These are phyloP conservation scores for Zosterops borbonicus DNA, from an alignment of 2,113 vertebrate genomes.

Conservation along the genomic window DNA sequence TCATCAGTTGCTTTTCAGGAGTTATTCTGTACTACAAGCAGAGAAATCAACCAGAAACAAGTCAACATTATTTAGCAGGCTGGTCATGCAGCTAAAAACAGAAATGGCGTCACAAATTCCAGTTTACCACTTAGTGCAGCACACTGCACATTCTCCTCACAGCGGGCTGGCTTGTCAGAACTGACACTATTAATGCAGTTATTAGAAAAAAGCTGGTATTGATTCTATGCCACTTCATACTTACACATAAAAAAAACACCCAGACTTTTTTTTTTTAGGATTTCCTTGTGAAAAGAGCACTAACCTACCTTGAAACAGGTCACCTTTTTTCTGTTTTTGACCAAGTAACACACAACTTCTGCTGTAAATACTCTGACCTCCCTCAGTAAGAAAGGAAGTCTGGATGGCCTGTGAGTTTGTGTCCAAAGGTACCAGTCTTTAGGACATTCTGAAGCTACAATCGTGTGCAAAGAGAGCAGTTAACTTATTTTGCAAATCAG, in stretches of 20 bases:
- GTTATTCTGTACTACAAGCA: neutral
- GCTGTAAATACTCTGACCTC: neutral
- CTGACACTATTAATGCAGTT: neutral
- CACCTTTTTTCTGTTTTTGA: neutral
- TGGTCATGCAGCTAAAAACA: neutral
- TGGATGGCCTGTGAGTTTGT: neutral
- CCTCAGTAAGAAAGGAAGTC: neutral
- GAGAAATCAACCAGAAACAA: slow-evolving; percentile 22
- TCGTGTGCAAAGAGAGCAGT: neutral
- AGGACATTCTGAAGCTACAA: neutral
- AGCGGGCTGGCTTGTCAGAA: neutral
- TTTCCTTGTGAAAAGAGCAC: neutral
- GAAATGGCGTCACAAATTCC: slow-evolving; percentile 6
- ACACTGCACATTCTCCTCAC: neutral
- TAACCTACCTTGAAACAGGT: neutral
- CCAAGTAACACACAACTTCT: neutral
- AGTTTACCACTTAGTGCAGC: neutral
- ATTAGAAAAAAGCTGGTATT: neutral
- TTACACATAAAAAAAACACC: neutral
- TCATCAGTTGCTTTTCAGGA: neutral
- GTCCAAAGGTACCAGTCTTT: neutral
- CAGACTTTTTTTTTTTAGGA: neutral
- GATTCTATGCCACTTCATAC: neutral
- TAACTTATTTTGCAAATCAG: neutral
- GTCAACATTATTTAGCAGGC: slow-evolving; percentile 3